phyloP scores from a whole-genome alignment of 2,797 vertebrate genomes.

The Ficedula albicollis region DNA sequence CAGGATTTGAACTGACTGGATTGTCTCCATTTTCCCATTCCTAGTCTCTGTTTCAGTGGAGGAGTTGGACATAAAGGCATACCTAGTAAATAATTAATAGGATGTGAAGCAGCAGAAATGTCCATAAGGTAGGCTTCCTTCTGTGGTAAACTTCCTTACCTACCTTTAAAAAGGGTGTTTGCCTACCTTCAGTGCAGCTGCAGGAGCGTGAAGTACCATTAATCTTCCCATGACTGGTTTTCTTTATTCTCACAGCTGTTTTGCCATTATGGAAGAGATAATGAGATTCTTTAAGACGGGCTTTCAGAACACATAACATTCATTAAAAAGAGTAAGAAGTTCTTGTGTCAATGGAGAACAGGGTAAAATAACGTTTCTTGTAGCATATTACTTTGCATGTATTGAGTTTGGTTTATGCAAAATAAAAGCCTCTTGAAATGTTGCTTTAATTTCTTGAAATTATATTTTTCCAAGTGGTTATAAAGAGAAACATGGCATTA shows the following conservation, averaged over 20 bases:
- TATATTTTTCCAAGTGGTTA: background rate
- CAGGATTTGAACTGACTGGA: background rate
- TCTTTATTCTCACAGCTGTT: background rate
- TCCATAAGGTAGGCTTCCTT: background rate
- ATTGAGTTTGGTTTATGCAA: background rate
- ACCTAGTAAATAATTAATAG: background rate
- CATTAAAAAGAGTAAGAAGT: background rate
- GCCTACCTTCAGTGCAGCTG: background rate
- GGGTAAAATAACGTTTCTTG: background rate
- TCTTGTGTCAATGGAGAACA: background rate
- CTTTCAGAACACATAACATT: background rate
- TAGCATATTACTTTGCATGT: background rate
- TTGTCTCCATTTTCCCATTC: background rate
- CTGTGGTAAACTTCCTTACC: background rate
- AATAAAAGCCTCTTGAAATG: background rate
- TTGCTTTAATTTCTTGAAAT: background rate
- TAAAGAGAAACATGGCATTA: background rate
- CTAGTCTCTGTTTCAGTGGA: background rate
- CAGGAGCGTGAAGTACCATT: background rate
- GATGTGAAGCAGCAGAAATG: background rate
- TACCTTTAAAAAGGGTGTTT: background rate
- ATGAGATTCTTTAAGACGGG: background rate
- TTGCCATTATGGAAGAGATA: background rate
- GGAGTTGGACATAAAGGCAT: background rate
- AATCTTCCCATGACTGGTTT: background rate